Percentiles rank a stretch among this genome's conserved stretches.
These are phyloP conservation scores for Rotaria magnacalcarata DNA, from an alignment of 2,888 invertebrate genomes.

Conservation along the genomic window DNA sequence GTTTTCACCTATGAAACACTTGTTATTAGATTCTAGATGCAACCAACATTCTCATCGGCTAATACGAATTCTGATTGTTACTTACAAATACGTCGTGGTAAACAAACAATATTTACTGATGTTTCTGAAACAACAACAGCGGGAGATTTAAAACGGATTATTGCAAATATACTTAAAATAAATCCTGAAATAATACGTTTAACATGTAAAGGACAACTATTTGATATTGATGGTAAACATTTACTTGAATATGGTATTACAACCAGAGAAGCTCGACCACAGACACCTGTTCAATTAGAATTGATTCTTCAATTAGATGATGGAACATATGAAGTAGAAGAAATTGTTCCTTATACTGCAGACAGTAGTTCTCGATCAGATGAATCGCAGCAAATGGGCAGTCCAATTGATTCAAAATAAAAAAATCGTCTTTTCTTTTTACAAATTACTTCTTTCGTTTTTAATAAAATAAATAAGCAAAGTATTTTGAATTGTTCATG, in stretches of 20 bases:
- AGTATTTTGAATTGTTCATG: too few relatives aligned
- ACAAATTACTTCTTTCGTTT: too few relatives aligned
- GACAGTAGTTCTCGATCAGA: not conserved
- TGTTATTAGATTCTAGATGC: not conserved
- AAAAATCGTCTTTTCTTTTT: not conserved
- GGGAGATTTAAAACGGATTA: conserved; percentile 86
- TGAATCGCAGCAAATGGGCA: not conserved
- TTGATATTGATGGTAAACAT: conserved; percentile 76
- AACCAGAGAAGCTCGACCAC: conserved; percentile 83
- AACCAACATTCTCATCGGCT: not conserved
- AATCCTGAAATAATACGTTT: conserved; percentile 78
- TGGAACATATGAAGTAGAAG: not conserved
- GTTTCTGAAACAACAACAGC: conserved; percentile 91
- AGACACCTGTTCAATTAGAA: conserved; percentile 67
- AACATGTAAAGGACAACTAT: conserved; percentile 56
- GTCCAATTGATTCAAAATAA: not conserved
- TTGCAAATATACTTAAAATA: conserved; percentile 76
- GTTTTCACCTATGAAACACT: too few relatives aligned
- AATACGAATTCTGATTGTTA: conserved; percentile 72
- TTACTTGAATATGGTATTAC: conserved; percentile 86
- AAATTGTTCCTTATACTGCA: not conserved
- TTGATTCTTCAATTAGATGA: not conserved
- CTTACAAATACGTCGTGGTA: conserved; percentile 92
- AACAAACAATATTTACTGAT: conserved; percentile 92
- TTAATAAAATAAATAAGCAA: too few relatives aligned